Evolutionary conservation across 2,888 invertebrate genomes (phyloP).

Genomic region (Ormyrus rosae): DNA sequence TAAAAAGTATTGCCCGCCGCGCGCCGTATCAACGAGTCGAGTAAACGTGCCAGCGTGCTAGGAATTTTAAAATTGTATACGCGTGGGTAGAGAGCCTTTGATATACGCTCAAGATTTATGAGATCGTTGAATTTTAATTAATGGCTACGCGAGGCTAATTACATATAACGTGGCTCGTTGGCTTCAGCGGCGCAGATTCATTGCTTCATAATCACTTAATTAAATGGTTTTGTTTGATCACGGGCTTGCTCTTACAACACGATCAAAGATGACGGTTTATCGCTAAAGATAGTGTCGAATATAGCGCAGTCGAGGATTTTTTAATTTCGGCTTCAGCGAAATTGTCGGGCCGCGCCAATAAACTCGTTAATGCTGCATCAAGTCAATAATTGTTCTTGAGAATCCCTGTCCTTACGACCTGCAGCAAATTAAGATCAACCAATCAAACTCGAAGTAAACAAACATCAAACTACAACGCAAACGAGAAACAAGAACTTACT

Average conservation of each 20-base stretch:
- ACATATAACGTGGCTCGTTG: background rate
- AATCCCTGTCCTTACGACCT: background rate
- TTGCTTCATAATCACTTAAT: conserved; percentile 37
- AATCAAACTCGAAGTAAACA: conserved; percentile 24
- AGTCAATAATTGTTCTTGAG: no score
- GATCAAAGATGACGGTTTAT: no score
- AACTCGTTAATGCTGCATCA: no score
- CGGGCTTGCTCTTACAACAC: background rate
- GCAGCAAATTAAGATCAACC: conserved; percentile 15
- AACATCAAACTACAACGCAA: background rate
- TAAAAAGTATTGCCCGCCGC: conserved; percentile 26
- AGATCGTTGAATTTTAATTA: conserved; percentile 50
- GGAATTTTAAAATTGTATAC: conserved; percentile 37
- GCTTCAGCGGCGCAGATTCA: conserved; percentile 4
- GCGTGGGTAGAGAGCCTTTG: background rate
- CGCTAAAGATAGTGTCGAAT: no score
- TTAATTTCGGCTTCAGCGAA: no score
- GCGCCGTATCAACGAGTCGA: conserved; percentile 24
- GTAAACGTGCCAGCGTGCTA: conserved; percentile 27
- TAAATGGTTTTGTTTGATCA: conserved; percentile 12
- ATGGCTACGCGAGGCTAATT: conserved; percentile 20
- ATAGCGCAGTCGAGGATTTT: no score
- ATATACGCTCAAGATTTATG: conserved; percentile 31
- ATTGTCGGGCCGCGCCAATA: no score
- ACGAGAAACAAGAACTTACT: background rate